Conservation (phyloP, 1,140 invertebrate species). For the Bombus waltoni region DNA sequence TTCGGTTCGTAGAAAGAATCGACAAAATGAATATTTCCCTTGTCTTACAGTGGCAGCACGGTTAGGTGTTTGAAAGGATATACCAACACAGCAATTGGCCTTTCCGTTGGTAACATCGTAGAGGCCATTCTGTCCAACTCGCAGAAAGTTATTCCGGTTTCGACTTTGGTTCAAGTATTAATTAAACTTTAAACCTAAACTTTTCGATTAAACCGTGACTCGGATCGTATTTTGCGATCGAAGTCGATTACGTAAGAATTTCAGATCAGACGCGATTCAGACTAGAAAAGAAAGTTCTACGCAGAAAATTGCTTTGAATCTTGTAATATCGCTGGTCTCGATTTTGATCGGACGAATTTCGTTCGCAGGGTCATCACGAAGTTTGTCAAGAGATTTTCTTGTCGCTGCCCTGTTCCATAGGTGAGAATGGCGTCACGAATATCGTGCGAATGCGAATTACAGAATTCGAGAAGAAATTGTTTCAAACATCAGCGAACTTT, state of each 20-base stretch:
- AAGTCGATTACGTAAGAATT: background rate
- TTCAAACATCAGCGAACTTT: slow-evolving; percentile 80
- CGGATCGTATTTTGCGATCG: no score
- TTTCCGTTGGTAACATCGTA: slow-evolving; percentile 83
- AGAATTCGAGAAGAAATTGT: slow-evolving; percentile 81
- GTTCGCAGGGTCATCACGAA: slow-evolving; percentile 83
- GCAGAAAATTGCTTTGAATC: background rate
- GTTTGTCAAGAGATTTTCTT: slow-evolving; percentile 85
- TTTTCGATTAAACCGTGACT: no score
- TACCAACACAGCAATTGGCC: slow-evolving; percentile 83
- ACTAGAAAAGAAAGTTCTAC: no score
- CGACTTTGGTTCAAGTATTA: slow-evolving; percentile 83
- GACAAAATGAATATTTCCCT: background rate
- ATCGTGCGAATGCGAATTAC: slow-evolving; percentile 84
- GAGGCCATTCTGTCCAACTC: slow-evolving; percentile 82
- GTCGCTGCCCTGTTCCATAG: slow-evolving; percentile 84
- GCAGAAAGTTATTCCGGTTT: slow-evolving; percentile 83
- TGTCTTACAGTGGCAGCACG: slow-evolving; percentile 78
- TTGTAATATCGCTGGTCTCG: no score
- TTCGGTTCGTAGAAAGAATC: background rate
- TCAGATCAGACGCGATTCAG: no score
- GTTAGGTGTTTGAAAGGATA: slow-evolving; percentile 84
- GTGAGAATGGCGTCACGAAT: slow-evolving; percentile 84
- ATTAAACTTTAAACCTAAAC: no score
- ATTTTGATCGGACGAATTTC: background rate